Evolutionary conservation across 2,797 vertebrate species (phyloP), one percentile per base, ranked within the genome.

Genomic region (Schizopygopsis pylzovi): DNA sequence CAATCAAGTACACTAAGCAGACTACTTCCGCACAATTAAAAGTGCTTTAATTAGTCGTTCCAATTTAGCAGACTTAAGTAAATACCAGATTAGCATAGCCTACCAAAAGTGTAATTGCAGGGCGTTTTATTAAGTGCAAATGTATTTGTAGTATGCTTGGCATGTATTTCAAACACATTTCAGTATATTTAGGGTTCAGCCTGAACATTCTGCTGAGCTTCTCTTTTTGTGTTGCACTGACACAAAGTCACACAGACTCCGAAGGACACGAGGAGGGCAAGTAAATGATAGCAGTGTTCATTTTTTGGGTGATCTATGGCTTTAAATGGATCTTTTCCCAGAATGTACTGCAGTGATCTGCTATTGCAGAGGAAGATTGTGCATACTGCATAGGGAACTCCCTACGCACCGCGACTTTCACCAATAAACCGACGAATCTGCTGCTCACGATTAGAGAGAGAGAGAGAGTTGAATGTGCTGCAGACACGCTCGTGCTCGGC

Each of bases 371-470:
- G 59, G 45, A 81, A 25, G 72, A 79, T 43, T 84, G 70, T 87
- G 86, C 86, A 84, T 70, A 20, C 86, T 87, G 86, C 86, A 84
- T 76, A 20, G 76, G 86, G 77, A 87, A 84, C 82, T 87, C 86
- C 86, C 81, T 68, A 68, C 71, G 76, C 70, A 28, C 73, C 9
- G 54, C 47, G 83, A 90, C 89, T 90, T 90, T 88, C 71, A 85
- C 82, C 89, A 89, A 81, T 84, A 73, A 33, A 75, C 49, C 82
- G 82, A 39, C 85, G 84, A 68, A 78, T 47, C 85, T 80, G 85
- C 71, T 1, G 70, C 28, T 81, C 47, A 43, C 71, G 47, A 8
- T 77, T n/a, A 71, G 47, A 9, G 43, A 49, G 59, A 83, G 39
- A 70, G 47, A 79, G n/a, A 4, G 75, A 45, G 4, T 28, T 22